Evolutionary conservation across 2,888 invertebrate genomes (phyloP).

Genomic region (Eupithecia inturbata): DNA sequence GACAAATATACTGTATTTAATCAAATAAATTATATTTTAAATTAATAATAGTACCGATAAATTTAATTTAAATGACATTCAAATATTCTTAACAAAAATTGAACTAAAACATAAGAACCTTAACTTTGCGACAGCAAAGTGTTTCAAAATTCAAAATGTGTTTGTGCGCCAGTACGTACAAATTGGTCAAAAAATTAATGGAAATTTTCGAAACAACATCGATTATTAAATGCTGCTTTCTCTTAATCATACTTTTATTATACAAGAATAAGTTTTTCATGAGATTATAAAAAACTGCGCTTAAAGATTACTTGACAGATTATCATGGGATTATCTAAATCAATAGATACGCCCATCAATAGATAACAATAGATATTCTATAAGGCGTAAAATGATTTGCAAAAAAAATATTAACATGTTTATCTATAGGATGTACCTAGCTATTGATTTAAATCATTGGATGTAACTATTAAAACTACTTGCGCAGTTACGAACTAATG

Average conservation of each 20-base stretch:
- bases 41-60: conserved; percentile 76
- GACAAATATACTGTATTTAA: conserved; percentile 83
- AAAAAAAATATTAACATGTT: not conserved
- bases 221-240: conserved; percentile 36
- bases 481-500: conserved; percentile 30
- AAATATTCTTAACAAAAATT: conserved; percentile 60
- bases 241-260: conserved; percentile 56
- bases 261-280: conserved; percentile 64
- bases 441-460: conserved; percentile 14
- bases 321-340: conserved; percentile 6
- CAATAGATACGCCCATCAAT: conserved; percentile 11
- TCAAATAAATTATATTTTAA: conserved; percentile 80
- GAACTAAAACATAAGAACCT: conserved; percentile 51
- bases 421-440: not conserved
- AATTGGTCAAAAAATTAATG: conserved; percentile 56
- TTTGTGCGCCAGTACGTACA: conserved; percentile 68
- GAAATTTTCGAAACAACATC: conserved; percentile 44
- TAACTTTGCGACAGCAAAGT: conserved; percentile 34
- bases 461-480: conserved; percentile 55
- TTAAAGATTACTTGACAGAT: conserved; percentile 52
- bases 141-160: too few relatives aligned
- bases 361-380: conserved; percentile 1
- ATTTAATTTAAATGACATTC: conserved; percentile 68
- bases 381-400: not conserved
- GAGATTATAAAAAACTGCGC: conserved; percentile 70